Conservation (phyloP, 2,797 vertebrate genomes). For the Spea hammondii region DNA sequence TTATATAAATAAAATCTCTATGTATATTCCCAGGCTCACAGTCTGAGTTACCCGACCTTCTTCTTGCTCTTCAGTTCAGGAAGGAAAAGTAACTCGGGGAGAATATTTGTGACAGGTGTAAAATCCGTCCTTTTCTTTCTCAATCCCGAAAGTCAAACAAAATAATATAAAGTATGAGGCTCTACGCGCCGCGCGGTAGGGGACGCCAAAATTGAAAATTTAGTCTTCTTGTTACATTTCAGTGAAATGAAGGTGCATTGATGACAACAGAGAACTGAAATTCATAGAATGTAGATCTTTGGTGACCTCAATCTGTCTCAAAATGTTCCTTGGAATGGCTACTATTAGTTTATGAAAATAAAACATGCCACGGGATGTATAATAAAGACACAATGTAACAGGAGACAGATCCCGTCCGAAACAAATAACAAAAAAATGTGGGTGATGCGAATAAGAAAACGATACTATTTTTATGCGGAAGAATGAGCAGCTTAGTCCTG, state of each 20-base stretch:
- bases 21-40: background rate
- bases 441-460: no score
- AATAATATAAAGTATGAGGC: conserved; percentile 27
- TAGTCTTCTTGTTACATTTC: conserved; percentile 27
- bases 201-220: conserved; percentile 44
- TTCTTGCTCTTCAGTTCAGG: conserved; percentile 31
- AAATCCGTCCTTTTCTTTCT: conserved; percentile 14
- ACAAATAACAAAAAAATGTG: background rate
- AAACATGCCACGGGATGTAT: background rate
- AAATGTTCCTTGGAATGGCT: conserved; percentile 43
- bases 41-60: background rate
- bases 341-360: conserved; percentile 25
- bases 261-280: conserved; percentile 12
- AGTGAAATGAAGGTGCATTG: conserved; percentile 28
- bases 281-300: conserved; percentile 38
- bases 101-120: conserved; percentile 32
- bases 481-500: no score
- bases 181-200: conserved; percentile 18
- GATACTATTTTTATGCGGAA: no score
- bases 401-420: conserved; percentile 12
- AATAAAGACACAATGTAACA: conserved; percentile 2
- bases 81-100: conserved; percentile 10
- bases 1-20: background rate
- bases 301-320: conserved; percentile 48
- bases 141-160: conserved; percentile 37